These are phyloP conservation scores for Sesia apiformis DNA, from an alignment of 2,888 invertebrate species.

Conservation along the genomic window DNA sequence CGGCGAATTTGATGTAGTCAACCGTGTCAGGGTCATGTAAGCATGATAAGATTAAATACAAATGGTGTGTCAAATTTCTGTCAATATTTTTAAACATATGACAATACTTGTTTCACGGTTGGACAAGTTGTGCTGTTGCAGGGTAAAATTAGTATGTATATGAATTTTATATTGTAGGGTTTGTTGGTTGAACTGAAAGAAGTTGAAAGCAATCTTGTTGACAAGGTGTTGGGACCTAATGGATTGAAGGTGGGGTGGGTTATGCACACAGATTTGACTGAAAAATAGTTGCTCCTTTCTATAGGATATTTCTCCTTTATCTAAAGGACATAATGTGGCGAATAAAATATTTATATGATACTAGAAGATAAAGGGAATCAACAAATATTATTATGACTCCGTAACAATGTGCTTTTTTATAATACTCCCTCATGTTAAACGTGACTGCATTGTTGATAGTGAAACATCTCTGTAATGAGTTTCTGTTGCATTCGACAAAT, in stretches of 20 bases:
- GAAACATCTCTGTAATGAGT: too few relatives aligned
- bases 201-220: background rate
- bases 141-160: background rate
- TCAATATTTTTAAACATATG: background rate
- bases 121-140: background rate
- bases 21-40: slow-evolving; percentile 6
- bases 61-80: background rate
- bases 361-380: too few relatives aligned
- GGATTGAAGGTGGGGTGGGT: background rate
- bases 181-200: background rate
- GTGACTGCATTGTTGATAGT: too few relatives aligned
- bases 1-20: slow-evolving; percentile 7
- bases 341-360: too few relatives aligned
- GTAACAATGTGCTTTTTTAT: too few relatives aligned
- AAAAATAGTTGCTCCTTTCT: too few relatives aligned
- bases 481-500: too few relatives aligned
- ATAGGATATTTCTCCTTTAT: too few relatives aligned
- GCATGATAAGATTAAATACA: background rate
- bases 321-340: too few relatives aligned
- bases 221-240: background rate
- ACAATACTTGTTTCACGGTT: background rate
- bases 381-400: too few relatives aligned
- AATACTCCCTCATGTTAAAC: too few relatives aligned
- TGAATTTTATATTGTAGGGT: background rate
- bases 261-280: too few relatives aligned